Evolutionary conservation across 1,140 invertebrate genomes (phyloP).

Genomic region (Caenorhabditis remanei): DNA sequence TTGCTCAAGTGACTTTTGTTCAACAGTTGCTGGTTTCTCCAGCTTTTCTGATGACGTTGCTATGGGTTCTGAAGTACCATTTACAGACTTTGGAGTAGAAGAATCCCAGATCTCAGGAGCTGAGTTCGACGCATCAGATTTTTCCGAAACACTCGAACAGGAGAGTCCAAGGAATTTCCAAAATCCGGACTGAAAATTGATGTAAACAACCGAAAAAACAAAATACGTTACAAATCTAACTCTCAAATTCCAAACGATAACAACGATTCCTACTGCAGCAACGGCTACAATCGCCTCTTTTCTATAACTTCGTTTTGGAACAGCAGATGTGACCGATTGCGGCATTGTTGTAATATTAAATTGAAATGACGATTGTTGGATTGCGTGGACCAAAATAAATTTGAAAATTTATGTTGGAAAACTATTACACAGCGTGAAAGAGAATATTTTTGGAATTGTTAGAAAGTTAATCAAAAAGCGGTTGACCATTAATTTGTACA

Average conservation of each 20-base stretch:
- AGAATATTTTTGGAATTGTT: neutral
- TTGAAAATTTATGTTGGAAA: neutral
- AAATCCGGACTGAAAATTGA: neutral
- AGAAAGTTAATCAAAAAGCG: constrained; percentile 19
- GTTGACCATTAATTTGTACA: constrained; percentile 45
- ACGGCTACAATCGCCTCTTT: constrained; percentile 15
- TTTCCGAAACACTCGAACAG: neutral
- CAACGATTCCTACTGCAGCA: constrained; percentile 5
- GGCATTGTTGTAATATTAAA: neutral
- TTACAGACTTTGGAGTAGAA: neutral
- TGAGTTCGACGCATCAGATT: neutral
- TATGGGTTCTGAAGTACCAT: neutral
- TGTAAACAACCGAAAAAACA: too few relatives aligned
- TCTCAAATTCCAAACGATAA: constrained; percentile 47
- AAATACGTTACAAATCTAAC: constrained; percentile 1
- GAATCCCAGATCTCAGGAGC: neutral
- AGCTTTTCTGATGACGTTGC: neutral
- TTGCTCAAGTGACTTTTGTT: neutral
- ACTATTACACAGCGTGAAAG: neutral
- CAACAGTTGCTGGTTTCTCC: neutral
- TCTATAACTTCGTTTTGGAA: constrained; percentile 11
- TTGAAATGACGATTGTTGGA: neutral
- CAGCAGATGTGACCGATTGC: neutral
- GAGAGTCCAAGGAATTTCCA: neutral
- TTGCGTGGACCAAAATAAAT: too few relatives aligned